Evolutionary conservation across 2,113 vertebrate species (phyloP), one percentile per base, ranked within the genome.

Genomic region (Marmota flaviventris): DNA sequence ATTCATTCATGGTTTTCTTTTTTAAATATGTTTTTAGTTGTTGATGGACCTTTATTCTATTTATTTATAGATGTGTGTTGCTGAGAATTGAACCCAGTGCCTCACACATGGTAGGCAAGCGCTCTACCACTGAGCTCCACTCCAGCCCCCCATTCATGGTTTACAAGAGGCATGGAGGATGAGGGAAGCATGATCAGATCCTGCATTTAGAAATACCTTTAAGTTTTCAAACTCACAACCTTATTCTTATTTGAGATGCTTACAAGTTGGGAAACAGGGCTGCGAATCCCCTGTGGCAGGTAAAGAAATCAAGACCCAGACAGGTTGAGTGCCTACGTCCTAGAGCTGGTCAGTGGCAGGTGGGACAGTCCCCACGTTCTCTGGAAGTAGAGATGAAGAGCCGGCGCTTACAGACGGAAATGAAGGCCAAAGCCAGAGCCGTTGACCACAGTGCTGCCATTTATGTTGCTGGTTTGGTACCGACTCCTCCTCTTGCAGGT

Each of bases 401-500:
- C 10, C 22, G 18, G 27, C n/a, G 39, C 7, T 12, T 32, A 24
- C 1, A 22, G 27, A 48, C 10, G 70, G 63, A 93, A 81, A 63
- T 0, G 18, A 56, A 73, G 39, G 51, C n/a, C 14, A 32, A 58
- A 75, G 32, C 70, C 37, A 56, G 65, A 78, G 9, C 25, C 4
- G 42, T 10, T 1, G 8, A 22, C 29, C n/a, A 29, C n/a, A 1
- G 22, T 29, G 14, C n/a, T 1, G 0, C n/a, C 56, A 13, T 45
- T 37, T 58, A 70, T 73, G 85, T 42, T 24, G 22, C 48, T 78
- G 42, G n/a, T 77, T 72, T 76, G 58, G 29, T 65, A 78, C 73
- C 17, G 29, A 72, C 29, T 2, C 25, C 7, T 76, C 34, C 12
- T 76, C 82, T 34, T 22, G 11, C 7, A 42, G 73, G 56, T 69